Conservation (phyloP, 2,888 invertebrate genomes). For the Drosophila affinis region DNA sequence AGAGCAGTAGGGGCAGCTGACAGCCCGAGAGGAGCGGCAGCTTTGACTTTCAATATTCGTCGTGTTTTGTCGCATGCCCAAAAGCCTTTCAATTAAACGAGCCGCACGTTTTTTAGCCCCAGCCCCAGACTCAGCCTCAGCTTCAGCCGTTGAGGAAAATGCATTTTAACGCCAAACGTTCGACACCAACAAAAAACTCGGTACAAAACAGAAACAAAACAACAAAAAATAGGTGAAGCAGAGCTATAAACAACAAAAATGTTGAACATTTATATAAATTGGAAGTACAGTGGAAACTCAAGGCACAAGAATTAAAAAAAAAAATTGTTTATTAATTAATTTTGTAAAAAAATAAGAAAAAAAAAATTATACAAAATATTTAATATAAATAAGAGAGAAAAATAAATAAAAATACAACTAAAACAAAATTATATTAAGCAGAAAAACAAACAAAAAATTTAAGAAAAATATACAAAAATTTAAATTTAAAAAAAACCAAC, state of each 20-base stretch:
- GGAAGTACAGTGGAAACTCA: conserved; percentile 15
- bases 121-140: conserved; percentile 1
- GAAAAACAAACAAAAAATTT: too few species aligned
- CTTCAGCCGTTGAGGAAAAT: conserved; percentile 33
- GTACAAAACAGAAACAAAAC: conserved; percentile 18
- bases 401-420: too few species aligned
- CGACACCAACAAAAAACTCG: conserved; percentile 49
- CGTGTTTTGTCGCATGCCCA: conserved; percentile 59
- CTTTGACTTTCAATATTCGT: conserved; percentile 48
- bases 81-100: conserved; percentile 69
- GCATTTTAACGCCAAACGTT: conserved; percentile 61
- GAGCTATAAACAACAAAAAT: conserved; percentile 22
- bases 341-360: accelerated
- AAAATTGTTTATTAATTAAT: background rate
- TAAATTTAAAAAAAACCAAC: too few species aligned
- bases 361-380: background rate
- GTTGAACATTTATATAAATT: conserved; percentile 26
- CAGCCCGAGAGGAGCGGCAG: conserved; percentile 18
- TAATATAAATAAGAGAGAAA: too few species aligned
- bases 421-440: too few species aligned
- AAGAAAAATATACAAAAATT: too few species aligned
- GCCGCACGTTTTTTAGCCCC: conserved; percentile 62
- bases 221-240: conserved; percentile 8
- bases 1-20: background rate
- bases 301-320: background rate